Evolutionary conservation across 2,888 invertebrate genomes (phyloP).

Genomic region (Camponotus fellah): DNA sequence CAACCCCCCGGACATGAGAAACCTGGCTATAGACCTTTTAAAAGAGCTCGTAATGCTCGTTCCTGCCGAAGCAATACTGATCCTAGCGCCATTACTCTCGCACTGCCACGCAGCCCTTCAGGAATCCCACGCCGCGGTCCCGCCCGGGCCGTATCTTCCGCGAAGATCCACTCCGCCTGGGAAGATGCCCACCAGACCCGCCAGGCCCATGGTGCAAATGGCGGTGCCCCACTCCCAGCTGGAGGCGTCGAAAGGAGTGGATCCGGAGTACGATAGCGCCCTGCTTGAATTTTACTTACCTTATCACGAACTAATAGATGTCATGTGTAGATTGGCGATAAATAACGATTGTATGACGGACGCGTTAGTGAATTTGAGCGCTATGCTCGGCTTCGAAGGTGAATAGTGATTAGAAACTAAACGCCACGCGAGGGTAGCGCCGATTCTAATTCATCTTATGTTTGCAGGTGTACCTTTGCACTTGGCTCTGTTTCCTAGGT

Average conservation of each 20-base stretch:
- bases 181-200: constrained; percentile 91
- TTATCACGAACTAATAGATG: constrained; percentile 96
- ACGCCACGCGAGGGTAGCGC: not conserved
- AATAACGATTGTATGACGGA: constrained; percentile 95
- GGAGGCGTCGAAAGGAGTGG: constrained; percentile 91
- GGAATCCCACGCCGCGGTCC: constrained; percentile 90
- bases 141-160: constrained; percentile 93
- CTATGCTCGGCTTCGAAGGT: constrained; percentile 96
- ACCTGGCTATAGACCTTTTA: constrained; percentile 92
- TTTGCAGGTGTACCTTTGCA: constrained; percentile 91
- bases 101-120: constrained; percentile 94
- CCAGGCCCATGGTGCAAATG: constrained; percentile 95
- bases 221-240: constrained; percentile 92
- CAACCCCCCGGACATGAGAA: constrained; percentile 94
- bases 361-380: constrained; percentile 94
- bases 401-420: not conserved
- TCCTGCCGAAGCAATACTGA: constrained; percentile 93
- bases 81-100: constrained; percentile 94
- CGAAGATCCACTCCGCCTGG: constrained; percentile 89
- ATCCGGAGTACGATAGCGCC: constrained; percentile 92
- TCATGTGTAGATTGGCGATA: constrained; percentile 95
- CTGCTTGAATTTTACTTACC: constrained; percentile 93
- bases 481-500: constrained; percentile 95
- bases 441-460: constrained; percentile 31
- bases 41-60: constrained; percentile 93